Base-by-base conservation (phyloP, 92 coral and sea anemone species). In the Porites rus region DNA sequence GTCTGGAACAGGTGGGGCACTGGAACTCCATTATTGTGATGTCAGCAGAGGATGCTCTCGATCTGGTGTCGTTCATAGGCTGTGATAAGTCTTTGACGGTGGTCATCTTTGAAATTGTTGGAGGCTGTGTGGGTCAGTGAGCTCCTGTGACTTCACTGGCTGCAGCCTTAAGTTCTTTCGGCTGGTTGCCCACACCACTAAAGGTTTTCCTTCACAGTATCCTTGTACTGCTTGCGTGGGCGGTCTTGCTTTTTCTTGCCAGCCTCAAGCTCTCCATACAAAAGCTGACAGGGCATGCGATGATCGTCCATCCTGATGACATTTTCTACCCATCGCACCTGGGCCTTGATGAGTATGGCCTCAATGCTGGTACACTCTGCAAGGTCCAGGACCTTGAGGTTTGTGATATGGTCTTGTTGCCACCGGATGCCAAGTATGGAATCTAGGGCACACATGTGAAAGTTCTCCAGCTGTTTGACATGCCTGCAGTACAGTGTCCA, bases 401-500 rank as follows among this genome's bases (percentile, higher is more conserved):
- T 88, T 6, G 84, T 51, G 83, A 88, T 50, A 22, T 84, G 72
- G 51, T 83, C 83, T 51, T 83, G 73, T 51, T 83, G 73, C 88
- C 83, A 88, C 0, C 25, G 17, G 13, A 88, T 88, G 6, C 79
- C 69, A 10, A 76, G 76, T 9, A 88, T 82, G 43, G 22, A 18
- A 28, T 28, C 2, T 1, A 28, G 38, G 38, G 38, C 38, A 28
- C 38, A 28, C 38, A 28, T 28, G 38, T 2, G 3, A 28, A 28
- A 28, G 38, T 28, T 28, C 38, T 28, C 38, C 38, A 28, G 0
- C 38, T 28, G 38, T 28, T 28, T 28, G 38, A 28, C 38, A 50
- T 88, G 92, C 28, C 83, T 74, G 56, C 77, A 77, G 69, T 88
- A 81, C 64, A 65, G 82, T 6, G 82, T 88, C 87, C 87, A 81